Conservation (phyloP, 2,113 vertebrate species). For the Cynoglossus semilaevis region DNA sequence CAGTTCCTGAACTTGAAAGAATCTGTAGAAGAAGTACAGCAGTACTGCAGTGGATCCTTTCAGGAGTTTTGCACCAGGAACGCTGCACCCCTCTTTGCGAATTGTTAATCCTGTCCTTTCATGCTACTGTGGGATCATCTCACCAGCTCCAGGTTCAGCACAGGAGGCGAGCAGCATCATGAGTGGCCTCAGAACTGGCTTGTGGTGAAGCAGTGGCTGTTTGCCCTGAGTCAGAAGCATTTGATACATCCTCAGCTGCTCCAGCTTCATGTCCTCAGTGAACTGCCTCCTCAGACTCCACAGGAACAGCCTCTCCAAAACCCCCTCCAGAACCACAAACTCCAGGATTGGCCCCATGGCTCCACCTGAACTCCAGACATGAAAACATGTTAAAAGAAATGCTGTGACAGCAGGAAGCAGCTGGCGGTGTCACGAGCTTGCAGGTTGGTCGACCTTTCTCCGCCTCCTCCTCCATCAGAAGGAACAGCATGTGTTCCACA, state of each 20-base stretch:
- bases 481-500: conserved; percentile 95
- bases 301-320: conserved; percentile 95
- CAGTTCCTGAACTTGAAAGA: too few species aligned
- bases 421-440: background rate
- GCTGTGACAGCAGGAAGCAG: rapidly evolving
- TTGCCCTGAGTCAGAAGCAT: conserved; percentile 86
- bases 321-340: conserved; percentile 92
- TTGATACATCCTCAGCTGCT: conserved; percentile 94
- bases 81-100: too few species aligned
- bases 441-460: conserved; percentile 69
- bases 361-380: conserved; percentile 57
- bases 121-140: background rate
- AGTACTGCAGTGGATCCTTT: too few species aligned
- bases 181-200: conserved; percentile 91
- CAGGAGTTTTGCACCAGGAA: too few species aligned
- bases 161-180: conserved; percentile 95
- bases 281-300: conserved; percentile 94
- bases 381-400: rapidly evolving
- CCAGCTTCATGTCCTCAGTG: conserved; percentile 92
- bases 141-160: conserved; percentile 73
- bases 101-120: too few species aligned
- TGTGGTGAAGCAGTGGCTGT: conserved; percentile 93
- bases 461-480: conserved; percentile 90
- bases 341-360: conserved; percentile 97
- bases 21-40: too few species aligned